Percentiles rank a stretch among this genome's conserved stretches.
phyloP scores from a whole-genome alignment of 2,113 vertebrate species.

The Nematolebias whitei region DNA sequence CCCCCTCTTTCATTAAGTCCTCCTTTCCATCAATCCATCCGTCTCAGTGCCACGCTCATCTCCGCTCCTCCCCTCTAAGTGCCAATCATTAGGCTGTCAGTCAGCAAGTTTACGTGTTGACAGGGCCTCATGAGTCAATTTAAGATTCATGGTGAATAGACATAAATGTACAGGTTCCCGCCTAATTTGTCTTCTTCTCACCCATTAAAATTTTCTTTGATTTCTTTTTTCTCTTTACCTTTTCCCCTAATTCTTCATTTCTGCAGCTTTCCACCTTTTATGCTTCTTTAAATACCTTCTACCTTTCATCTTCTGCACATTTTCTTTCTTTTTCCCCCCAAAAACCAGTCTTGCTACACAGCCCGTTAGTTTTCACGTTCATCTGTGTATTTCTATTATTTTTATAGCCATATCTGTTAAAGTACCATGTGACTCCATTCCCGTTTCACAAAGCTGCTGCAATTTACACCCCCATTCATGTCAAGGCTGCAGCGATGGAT shows the following conservation, averaged over 20 bases:
- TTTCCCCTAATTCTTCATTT: not conserved
- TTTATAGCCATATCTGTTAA: slow-evolving; percentile 61
- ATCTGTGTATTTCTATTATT: slow-evolving; percentile 61
- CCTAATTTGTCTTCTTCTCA: slow-evolving; percentile 29
- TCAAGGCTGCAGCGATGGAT: slow-evolving; percentile 34
- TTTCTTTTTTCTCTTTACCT: not conserved
- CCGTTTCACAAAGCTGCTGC: slow-evolving; percentile 48
- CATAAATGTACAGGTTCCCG: slow-evolving; percentile 41
- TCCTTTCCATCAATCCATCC: slow-evolving; percentile 48
- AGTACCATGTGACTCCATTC: slow-evolving; percentile 61
- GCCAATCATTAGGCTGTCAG: slow-evolving; percentile 70
- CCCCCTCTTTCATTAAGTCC: slow-evolving; percentile 56
- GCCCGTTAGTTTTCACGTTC: slow-evolving; percentile 25
- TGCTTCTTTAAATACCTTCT: slow-evolving; percentile 2
- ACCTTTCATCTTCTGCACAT: not conserved
- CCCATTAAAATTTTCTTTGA: not conserved
- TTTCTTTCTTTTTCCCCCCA: not conserved
- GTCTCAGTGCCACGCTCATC: slow-evolving; percentile 24
- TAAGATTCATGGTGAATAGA: slow-evolving; percentile 45
- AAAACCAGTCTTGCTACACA: slow-evolving; percentile 1
- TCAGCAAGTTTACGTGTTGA: slow-evolving; percentile 58
- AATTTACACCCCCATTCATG: slow-evolving; percentile 69
- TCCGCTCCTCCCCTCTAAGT: slow-evolving; percentile 48
- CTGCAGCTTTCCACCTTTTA: not conserved
- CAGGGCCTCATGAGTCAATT: slow-evolving; percentile 32